Evolutionary conservation across 2,888 invertebrate genomes (phyloP), one percentile per base, ranked within the genome.

Genomic region (Julus scanicus): DNA sequence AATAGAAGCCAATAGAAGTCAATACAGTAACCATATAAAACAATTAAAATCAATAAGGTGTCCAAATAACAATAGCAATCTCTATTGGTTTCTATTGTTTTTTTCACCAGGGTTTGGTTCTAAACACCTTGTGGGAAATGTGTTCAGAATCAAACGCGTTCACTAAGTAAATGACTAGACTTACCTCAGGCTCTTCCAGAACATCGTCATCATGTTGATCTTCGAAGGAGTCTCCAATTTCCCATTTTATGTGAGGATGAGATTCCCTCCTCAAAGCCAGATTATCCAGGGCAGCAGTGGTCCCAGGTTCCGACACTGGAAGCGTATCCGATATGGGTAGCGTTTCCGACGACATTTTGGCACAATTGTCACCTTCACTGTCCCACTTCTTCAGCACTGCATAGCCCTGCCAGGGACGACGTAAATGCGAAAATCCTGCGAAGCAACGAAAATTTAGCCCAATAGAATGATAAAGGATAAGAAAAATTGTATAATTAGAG

Each of bases 231-330:
- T 71, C 71, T 11, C 71, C 71, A 3, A 71, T 71, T 29, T 71
- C 71, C 71, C 71, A 71, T 13, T 71, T 71, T 37, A 71, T 71
- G 71, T 71, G 71, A 1, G 29, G 71, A 29, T 71, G 71, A 71
- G 71, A 29, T 71, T 71, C 71, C 71, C 29, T 71, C 29, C 13
- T 71, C 29, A 71, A 6, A 29, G 29, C 71, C 1, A 11, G 71
- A 29, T 71, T 71, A 71, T 71, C 71, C 71, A 29, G 8, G 29
- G 71, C 11, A 3, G 71, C 1, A 29, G 71, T 13, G 11, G 71
- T 29, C 9, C 29, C 71, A 11, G 13, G 9, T 2, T 71, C 71
- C 9, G 71, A 13, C 8, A 71, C 29, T 11, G 71, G 71, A 9
- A 71, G 71, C 1, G 71, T 71, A 29, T 71, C 71, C 9, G 71